A percentile compares a stretch with the other conserved stretches of the same genome.
Conservation (phyloP, 2,888 invertebrate species). For the Metellina segmentata region DNA sequence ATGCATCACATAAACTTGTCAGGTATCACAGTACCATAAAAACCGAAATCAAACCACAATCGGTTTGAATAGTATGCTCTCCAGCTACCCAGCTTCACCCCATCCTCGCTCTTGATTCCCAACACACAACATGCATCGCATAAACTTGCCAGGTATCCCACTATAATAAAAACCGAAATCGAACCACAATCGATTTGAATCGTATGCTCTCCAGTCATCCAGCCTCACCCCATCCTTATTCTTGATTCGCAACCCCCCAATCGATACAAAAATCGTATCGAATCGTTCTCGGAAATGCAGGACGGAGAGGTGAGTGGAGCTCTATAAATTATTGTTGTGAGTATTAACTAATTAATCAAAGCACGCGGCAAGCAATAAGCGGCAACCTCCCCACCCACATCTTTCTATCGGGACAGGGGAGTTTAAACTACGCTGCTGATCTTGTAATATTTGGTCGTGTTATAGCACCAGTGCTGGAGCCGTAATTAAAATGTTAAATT, state of each 20-base stretch:
- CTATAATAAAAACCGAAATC: too few relatives aligned
- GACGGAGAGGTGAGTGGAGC: conserved; percentile 31
- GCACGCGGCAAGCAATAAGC: conserved; percentile 38
- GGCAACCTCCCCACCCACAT: not conserved
- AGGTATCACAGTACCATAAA: too few relatives aligned
- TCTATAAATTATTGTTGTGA: conserved; percentile 68
- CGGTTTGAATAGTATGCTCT: too few relatives aligned
- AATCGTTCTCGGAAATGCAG: conserved; percentile 6
- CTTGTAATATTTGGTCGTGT: conserved; percentile 58
- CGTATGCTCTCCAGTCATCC: too few relatives aligned
- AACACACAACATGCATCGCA: not conserved
- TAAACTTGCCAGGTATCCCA: too few relatives aligned
- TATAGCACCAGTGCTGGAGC: conserved; percentile 27
- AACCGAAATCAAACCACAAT: too few relatives aligned
- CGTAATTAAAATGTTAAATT: conserved; percentile 68
- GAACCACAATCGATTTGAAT: too few relatives aligned
- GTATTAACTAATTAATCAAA: conserved; percentile 71
- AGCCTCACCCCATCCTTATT: too few relatives aligned
- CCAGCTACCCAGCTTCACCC: too few relatives aligned
- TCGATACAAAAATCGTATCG: conserved; percentile 25
- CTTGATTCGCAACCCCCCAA: not conserved
- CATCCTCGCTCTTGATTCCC: not conserved
- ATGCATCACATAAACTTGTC: too few relatives aligned
- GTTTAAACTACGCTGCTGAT: conserved; percentile 58
- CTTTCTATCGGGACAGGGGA: conserved; percentile 33